A percentile compares a stretch with the other conserved stretches of the same genome.
phyloP scores from a whole-genome alignment of 2,888 invertebrate species.

The Theristus sp. region DNA sequence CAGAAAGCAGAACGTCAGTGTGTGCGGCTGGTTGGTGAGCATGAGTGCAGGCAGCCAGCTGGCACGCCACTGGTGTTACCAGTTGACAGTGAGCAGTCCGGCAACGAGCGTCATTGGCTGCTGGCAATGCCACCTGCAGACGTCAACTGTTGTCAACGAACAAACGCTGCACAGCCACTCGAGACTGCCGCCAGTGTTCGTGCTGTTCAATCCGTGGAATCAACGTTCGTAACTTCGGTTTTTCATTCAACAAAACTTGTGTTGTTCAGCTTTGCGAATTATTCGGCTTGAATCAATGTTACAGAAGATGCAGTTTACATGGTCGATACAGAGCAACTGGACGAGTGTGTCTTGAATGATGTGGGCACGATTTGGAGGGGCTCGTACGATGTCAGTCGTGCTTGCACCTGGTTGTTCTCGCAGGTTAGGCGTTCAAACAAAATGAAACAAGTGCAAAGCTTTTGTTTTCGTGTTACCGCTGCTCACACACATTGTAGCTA shows the following conservation, averaged over 20 bases:
- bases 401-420: constrained; percentile 73
- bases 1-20: no score
- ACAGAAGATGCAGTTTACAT: constrained; percentile 53
- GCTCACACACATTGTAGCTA: no score
- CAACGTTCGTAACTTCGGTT: constrained; percentile 44
- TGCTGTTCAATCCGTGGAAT: constrained; percentile 81
- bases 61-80: no score
- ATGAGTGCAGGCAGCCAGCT: no score
- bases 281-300: no score
- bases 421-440: no score
- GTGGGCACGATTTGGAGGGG: constrained; percentile 78
- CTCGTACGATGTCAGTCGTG: constrained; percentile 59
- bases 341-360: constrained; percentile 66
- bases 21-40: no score
- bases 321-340: constrained; percentile 53
- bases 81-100: no score
- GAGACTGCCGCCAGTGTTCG: constrained; percentile 29
- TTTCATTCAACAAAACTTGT: no score
- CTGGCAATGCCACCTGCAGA: neutral
- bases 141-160: neutral
- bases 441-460: no score
- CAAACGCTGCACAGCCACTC: neutral
- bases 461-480: neutral
- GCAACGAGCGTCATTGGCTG: constrained; percentile 2
- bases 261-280: no score